phyloP scores from a whole-genome alignment of 2,888 invertebrate species.

The Dorcus parallelipipedus region DNA sequence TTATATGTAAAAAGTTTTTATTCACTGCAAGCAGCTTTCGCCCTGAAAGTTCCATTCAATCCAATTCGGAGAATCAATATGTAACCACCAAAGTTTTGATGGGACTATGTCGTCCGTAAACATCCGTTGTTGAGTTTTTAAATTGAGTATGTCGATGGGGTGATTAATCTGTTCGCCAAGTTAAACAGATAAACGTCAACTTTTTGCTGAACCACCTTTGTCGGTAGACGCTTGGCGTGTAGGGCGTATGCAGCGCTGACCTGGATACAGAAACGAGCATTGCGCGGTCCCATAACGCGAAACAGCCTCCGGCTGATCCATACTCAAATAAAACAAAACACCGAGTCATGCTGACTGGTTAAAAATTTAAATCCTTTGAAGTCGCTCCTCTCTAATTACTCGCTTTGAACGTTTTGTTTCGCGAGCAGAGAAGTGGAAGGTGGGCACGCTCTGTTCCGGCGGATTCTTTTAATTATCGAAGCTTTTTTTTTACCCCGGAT shows the following conservation, averaged over 20 bases:
- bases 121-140: no score
- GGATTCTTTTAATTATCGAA: not conserved
- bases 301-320: conserved; percentile 18
- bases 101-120: no score
- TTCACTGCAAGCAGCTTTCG: no score
- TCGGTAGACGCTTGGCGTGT: not conserved
- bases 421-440: conserved; percentile 15
- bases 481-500: not conserved
- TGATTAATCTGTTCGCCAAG: no score
- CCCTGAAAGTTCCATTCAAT: no score
- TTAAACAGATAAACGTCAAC: no score
- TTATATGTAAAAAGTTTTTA: no score
- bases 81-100: no score
- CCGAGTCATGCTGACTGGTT: conserved; percentile 18
- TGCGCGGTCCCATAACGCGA: conserved; percentile 11
- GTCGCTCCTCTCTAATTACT: conserved; percentile 18
- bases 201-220: not conserved
- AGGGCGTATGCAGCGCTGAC: conserved; percentile 11
- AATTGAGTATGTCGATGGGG: no score
- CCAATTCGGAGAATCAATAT: no score
- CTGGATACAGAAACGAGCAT: conserved; percentile 10
- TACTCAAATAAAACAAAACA: conserved; percentile 24
- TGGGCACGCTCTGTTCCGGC: not conserved
- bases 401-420: conserved; percentile 21
- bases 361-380: conserved; percentile 21